These are phyloP conservation scores for Catharus minimus DNA, from an alignment of 2,113 vertebrate species.

Conservation along the genomic window DNA sequence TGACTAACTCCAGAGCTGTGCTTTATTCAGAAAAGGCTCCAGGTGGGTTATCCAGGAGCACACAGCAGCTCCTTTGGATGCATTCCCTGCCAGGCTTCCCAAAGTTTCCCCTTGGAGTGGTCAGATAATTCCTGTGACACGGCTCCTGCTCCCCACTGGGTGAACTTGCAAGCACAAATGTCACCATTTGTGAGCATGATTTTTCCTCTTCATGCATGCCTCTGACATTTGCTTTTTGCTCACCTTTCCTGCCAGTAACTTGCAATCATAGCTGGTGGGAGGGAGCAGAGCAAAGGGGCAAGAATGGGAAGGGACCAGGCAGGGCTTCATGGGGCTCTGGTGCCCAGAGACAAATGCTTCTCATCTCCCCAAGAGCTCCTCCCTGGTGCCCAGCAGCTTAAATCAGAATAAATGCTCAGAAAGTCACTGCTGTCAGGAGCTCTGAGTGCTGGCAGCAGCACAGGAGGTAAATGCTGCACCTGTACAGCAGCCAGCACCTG, in stretches of 20 bases:
- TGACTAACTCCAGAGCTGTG: conserved; percentile 5
- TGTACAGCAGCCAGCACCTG: accelerated
- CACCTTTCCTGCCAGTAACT: conserved; percentile 23
- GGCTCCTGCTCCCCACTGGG: neutral
- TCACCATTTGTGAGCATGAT: conserved; percentile 42
- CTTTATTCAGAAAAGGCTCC: neutral
- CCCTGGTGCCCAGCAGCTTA: neutral
- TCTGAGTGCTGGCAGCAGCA: neutral
- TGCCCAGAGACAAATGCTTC: neutral
- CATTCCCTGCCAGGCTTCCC: neutral
- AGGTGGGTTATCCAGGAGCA: neutral
- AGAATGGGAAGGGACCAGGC: neutral
- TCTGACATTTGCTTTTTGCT: conserved; percentile 48
- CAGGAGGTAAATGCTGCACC: neutral
- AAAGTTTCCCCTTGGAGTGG: neutral
- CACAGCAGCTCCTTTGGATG: neutral
- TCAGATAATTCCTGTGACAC: conserved; percentile 40
- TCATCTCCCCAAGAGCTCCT: neutral
- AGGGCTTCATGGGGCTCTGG: neutral
- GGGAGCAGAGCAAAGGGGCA: neutral
- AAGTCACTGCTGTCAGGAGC: neutral
- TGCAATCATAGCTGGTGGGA: neutral
- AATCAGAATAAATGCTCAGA: neutral
- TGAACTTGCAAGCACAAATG: conserved; percentile 52
- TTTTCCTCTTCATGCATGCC: conserved; percentile 27